Conservation (phyloP, 2,797 vertebrate species). For the Carduelis carduelis region DNA sequence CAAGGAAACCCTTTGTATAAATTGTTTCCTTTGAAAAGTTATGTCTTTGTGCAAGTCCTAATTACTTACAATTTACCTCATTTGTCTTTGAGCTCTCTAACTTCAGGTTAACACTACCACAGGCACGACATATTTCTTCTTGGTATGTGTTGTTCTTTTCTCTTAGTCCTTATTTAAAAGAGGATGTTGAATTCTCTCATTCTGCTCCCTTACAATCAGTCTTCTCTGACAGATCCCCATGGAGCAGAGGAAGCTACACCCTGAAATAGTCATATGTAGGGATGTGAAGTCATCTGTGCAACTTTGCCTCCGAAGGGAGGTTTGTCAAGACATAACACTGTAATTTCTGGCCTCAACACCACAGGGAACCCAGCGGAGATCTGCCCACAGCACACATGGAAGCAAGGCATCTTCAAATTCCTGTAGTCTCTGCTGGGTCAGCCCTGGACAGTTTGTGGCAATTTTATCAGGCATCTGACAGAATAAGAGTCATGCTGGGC, state of each 20-base stretch:
- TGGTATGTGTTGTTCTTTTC: not conserved
- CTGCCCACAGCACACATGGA: not conserved
- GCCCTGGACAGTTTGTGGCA: not conserved
- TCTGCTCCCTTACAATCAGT: not conserved
- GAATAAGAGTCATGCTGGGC: not conserved
- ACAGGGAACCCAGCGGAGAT: not conserved
- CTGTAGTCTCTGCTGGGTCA: not conserved
- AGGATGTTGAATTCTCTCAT: not conserved
- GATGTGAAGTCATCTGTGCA: not conserved
- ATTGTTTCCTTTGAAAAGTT: conserved; percentile 13
- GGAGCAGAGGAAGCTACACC: conserved; percentile 19
- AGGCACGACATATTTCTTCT: not conserved
- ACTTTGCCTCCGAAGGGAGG: conserved; percentile 6
- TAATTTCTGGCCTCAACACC: not conserved
- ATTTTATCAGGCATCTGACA: not conserved
- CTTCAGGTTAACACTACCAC: not conserved
- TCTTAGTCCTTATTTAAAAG: not conserved
- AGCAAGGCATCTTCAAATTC: not conserved
- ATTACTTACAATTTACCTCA: conserved; percentile 6
- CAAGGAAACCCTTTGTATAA: conserved; percentile 6
- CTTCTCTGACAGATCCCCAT: not conserved
- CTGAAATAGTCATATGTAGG: conserved; percentile 1
- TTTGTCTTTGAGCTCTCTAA: not conserved
- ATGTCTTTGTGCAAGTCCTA: not conserved
- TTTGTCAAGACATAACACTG: not conserved